Conservation (phyloP, 2,888 invertebrate species). For the Eilema sororculum region DNA sequence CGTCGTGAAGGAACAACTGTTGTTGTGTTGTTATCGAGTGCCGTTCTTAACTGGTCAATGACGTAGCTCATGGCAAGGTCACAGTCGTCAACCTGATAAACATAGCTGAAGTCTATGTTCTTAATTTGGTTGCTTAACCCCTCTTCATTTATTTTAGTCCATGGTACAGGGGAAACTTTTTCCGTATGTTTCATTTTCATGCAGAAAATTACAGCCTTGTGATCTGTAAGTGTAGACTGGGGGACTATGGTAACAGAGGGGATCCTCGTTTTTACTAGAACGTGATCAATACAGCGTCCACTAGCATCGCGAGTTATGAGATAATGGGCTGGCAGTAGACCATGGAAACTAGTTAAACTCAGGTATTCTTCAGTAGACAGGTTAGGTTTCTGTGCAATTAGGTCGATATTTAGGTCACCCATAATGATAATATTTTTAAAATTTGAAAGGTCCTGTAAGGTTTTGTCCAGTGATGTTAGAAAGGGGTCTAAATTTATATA, state of each 20-base stretch:
- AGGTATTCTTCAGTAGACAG: neutral
- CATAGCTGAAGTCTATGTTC: neutral
- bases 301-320: conserved; percentile 17
- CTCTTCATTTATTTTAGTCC: too few relatives aligned
- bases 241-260: neutral
- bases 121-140: neutral
- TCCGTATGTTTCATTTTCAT: too few relatives aligned
- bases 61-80: too few relatives aligned
- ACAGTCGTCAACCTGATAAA: neutral
- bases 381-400: too few relatives aligned
- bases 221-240: conserved; percentile 2
- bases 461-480: neutral
- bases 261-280: conserved; percentile 14
- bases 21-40: neutral
- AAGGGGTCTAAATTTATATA: neutral
- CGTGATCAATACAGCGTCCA: conserved; percentile 10
- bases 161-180: too few relatives aligned
- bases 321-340: neutral
- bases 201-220: neutral
- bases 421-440: too few relatives aligned
- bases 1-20: neutral
- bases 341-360: neutral
- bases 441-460: too few relatives aligned
- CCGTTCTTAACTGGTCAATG: neutral
- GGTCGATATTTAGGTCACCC: too few relatives aligned